A percentile compares a stretch with the other conserved stretches of the same genome.
Evolutionary conservation across 2,888 invertebrate genomes (phyloP).

Genomic region (Iselma pallidipennis): DNA sequence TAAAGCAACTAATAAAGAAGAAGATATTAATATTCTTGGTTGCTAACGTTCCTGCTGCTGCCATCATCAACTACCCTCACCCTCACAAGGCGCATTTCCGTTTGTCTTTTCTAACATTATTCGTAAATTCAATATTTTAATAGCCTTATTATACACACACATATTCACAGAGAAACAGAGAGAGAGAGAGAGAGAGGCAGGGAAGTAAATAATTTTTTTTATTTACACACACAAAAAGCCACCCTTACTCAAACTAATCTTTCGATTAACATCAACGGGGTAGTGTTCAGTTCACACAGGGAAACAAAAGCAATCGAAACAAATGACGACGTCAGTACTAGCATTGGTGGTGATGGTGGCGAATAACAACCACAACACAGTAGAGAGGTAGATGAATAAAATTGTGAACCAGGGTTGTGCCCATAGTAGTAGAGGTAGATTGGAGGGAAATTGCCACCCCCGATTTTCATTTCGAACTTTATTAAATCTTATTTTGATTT

Average conservation of each 20-base stretch:
- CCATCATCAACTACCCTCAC: too few species aligned
- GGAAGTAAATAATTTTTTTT: too few species aligned
- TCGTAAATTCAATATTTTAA: background rate
- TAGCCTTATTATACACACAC: too few species aligned
- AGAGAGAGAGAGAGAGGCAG: too few species aligned
- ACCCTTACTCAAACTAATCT: background rate
- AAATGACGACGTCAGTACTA: background rate
- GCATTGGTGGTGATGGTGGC: background rate
- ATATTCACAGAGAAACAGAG: too few species aligned
- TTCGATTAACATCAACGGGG: background rate
- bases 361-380: conserved; percentile 3
- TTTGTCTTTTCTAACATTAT: conserved; percentile 4
- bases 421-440: background rate
- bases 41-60: background rate
- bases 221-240: background rate
- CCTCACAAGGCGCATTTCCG: background rate
- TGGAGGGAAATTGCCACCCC: background rate
- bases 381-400: background rate
- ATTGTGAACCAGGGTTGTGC: background rate
- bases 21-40: conserved; percentile 31
- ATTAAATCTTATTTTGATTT: conserved; percentile 27
- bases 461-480: conserved; percentile 19
- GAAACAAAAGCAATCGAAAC: background rate
- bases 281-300: too few species aligned
- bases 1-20: conserved; percentile 40